phyloP scores from a whole-genome alignment of 2,113 vertebrate genomes.

The Pelmatolapia mariae region DNA sequence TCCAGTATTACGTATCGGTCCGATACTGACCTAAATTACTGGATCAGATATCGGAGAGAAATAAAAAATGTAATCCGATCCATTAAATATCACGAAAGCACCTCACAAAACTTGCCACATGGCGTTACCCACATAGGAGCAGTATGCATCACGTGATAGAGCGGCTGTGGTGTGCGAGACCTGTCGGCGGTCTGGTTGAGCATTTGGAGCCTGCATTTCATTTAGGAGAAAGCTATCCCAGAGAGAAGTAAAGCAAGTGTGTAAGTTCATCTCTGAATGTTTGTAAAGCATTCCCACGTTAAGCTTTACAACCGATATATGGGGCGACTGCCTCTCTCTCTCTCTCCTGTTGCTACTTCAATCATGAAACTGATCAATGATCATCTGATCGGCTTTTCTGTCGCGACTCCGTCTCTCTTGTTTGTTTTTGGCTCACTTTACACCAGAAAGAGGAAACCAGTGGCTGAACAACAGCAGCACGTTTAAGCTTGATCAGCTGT shows the following conservation, averaged over 20 bases:
- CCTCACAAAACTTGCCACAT: neutral
- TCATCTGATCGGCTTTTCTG: neutral
- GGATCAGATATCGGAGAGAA: neutral
- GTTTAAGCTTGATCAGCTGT: no score
- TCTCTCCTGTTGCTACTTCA: neutral
- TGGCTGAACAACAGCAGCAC: neutral
- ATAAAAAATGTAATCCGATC: neutral
- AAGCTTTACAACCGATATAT: fast-evolving
- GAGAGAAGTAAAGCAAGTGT: neutral
- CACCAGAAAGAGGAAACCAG: neutral
- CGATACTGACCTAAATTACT: neutral
- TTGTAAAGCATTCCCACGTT: neutral
- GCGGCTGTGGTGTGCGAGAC: neutral
- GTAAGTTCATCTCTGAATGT: neutral
- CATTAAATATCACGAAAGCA: neutral
- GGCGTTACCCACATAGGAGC: neutral
- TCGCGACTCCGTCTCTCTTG: fast-evolving
- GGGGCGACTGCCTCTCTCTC: neutral
- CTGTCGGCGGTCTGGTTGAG: neutral
- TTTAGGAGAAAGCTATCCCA: fast-evolving
- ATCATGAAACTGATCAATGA: fast-evolving
- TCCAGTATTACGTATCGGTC: fast-evolving
- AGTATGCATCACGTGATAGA: neutral
- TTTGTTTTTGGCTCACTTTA: fast-evolving
- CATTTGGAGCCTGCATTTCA: neutral